Percentiles rank a stretch among this genome's conserved stretches.
These are phyloP conservation scores for Thryonomys swinderianus DNA, from an alignment of 2,113 vertebrate genomes.

Conservation along the genomic window DNA sequence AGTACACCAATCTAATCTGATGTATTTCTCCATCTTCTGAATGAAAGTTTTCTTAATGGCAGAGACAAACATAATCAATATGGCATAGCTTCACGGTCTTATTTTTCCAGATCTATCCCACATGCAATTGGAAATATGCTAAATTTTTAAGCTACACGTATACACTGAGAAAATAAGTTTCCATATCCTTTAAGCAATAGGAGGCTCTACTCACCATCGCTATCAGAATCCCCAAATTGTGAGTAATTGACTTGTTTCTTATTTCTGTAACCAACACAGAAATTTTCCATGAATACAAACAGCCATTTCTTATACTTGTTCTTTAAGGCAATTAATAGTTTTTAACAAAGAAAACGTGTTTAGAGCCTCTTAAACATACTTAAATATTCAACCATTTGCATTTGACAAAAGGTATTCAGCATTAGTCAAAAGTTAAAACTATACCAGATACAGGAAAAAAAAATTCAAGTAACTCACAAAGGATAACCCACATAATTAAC, in stretches of 20 bases:
- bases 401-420: not conserved
- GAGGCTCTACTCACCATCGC: slow-evolving; percentile 83
- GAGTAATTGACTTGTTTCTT: slow-evolving; percentile 87
- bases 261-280: slow-evolving; percentile 77
- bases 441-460: slow-evolving; percentile 14
- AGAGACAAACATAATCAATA: not conserved
- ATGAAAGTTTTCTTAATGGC: not conserved
- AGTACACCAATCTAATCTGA: not conserved
- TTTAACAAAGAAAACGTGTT: slow-evolving; percentile 15
- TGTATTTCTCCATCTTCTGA: not conserved
- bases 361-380: not conserved
- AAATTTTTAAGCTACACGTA: not conserved
- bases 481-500: not conserved
- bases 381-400: slow-evolving; percentile 12
- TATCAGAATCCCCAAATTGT: slow-evolving; percentile 82
- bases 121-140: not conserved
- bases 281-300: slow-evolving; percentile 51
- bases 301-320: slow-evolving; percentile 12
- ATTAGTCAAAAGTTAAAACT: slow-evolving; percentile 15
- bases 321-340: not conserved
- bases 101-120: not conserved
- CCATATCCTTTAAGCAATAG: slow-evolving; percentile 1
- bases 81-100: not conserved
- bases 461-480: not conserved
- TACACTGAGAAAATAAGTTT: slow-evolving; percentile 29